Evolutionary conservation across 2,888 invertebrate genomes (phyloP).

Genomic region (Tethea ocularis): DNA sequence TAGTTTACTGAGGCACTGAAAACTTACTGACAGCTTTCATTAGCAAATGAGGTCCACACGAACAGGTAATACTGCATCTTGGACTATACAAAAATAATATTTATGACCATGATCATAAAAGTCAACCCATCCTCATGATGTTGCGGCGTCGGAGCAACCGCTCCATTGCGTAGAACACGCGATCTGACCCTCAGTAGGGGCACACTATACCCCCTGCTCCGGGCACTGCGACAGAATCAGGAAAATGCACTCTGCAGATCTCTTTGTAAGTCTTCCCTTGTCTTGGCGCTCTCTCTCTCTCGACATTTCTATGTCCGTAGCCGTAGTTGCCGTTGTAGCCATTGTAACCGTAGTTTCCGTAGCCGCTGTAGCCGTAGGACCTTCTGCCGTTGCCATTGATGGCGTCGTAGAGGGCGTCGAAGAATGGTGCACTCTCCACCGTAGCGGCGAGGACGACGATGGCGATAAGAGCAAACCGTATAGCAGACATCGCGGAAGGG

Average conservation of each 20-base stretch:
- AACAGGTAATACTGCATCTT: background rate
- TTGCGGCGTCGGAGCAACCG: slow-evolving; percentile 77
- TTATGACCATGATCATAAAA: slow-evolving; percentile 16
- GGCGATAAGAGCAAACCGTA: slow-evolving; percentile 51
- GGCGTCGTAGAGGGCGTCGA: slow-evolving; percentile 77
- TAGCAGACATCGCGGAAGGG: slow-evolving; percentile 74
- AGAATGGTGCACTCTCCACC: slow-evolving; percentile 68
- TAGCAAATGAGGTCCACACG: background rate
- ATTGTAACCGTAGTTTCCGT: slow-evolving; percentile 51
- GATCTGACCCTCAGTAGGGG: slow-evolving; percentile 84
- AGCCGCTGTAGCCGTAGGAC: slow-evolving; percentile 64
- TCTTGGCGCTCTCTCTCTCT: slow-evolving; percentile 48
- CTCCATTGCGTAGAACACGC: slow-evolving; percentile 83
- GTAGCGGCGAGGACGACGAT: slow-evolving; percentile 43
- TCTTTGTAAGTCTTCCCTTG: slow-evolving; percentile 86
- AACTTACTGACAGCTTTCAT: background rate
- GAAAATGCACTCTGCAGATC: slow-evolving; percentile 88
- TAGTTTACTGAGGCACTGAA: background rate
- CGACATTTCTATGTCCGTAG: slow-evolving; percentile 38
- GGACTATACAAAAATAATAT: background rate
- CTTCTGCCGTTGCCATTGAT: slow-evolving; percentile 69
- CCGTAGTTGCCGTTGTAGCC: slow-evolving; percentile 43
- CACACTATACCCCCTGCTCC: slow-evolving; percentile 85
- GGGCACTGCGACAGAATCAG: slow-evolving; percentile 74
- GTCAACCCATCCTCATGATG: slow-evolving; percentile 80